A percentile compares a stretch with the other conserved stretches of the same genome.
These are phyloP conservation scores for Enteromius fasciolatus DNA, from an alignment of 2,797 vertebrate species.

Conservation along the genomic window DNA sequence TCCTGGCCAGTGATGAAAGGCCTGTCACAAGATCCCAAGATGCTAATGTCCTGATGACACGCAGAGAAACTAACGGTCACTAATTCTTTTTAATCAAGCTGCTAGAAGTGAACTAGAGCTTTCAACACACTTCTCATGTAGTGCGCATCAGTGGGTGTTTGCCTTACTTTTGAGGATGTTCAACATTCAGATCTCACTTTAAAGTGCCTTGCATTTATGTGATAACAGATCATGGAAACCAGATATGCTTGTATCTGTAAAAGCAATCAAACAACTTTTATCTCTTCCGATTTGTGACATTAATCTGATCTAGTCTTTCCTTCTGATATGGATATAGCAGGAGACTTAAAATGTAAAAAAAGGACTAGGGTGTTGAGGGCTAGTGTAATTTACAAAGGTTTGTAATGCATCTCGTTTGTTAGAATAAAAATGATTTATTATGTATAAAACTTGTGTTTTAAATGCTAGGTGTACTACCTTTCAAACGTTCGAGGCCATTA, in stretches of 20 bases:
- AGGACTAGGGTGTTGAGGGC: neutral
- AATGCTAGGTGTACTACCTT: neutral
- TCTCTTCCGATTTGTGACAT: neutral
- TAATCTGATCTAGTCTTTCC: neutral
- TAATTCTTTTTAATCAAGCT: conserved; percentile 17
- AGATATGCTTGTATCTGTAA: neutral
- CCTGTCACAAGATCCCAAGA: neutral
- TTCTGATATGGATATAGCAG: neutral
- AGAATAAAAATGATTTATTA: neutral
- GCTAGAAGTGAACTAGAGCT: neutral
- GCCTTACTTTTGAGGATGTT: neutral
- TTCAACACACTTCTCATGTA: neutral
- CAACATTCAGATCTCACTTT: conserved; percentile 7
- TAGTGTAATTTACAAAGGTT: neutral
- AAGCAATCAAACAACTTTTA: neutral
- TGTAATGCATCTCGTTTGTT: conserved; percentile 4
- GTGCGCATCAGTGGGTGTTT: neutral
- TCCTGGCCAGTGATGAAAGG: conserved; percentile 65
- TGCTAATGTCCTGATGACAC: conserved; percentile 7
- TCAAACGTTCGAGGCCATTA: neutral
- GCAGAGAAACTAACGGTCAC: neutral
- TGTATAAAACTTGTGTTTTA: neutral
- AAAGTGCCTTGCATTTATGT: conserved; percentile 49
- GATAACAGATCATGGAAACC: neutral
- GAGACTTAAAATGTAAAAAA: neutral